Base-by-base conservation (phyloP, 2,888 invertebrate genomes). In the Adelphocoris suturalis region DNA sequence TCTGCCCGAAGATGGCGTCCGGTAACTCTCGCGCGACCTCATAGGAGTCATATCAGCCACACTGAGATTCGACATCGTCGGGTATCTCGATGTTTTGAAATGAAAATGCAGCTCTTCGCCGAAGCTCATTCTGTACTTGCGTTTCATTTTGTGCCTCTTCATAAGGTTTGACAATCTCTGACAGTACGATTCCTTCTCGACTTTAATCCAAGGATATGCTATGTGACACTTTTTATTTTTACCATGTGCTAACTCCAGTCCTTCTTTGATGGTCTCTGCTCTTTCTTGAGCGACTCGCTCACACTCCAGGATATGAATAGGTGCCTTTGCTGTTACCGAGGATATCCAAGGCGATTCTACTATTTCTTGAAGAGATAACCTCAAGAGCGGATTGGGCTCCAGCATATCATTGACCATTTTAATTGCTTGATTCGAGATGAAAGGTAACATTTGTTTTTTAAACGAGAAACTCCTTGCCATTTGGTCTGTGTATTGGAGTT, bases 321-420 rank as follows among this genome's bases (percentile, higher is more conserved):
- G 76, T 2, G 75, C 75, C 19, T 47, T 68, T 4, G 68, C 46
- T 7, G 61, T 86, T 37, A 28, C 23, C 7, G 86, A 76, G 0
- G 94, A 93, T 93, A 96, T 94, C 96, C 96, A 96, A 61, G 95
- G 95, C 12, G 95, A 95, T 85, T 92, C 93, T 55, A 92, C 88
- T 52, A 95, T 92, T 92, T 94, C 93, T 9, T 94, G 94, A 27
- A 96, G 94, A 52, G 94, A 94, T 92, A 95, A 95, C 7, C 97
- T 94, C 91, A 94, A 94, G 78, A 93, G 93, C 0, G 95, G 94
- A 90, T 96, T 96, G 0, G 97, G 97, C 92, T 97, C 97, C 47
- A 91, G 87, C 84, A 91, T 76, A 13, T 68, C 52, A 19, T 14
- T 19, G 11, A 91, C 91, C n/a, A 91, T 68, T 19, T 52, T 75